phyloP scores from a whole-genome alignment of 2,113 vertebrate species.

The Ochotona curzoniae region DNA sequence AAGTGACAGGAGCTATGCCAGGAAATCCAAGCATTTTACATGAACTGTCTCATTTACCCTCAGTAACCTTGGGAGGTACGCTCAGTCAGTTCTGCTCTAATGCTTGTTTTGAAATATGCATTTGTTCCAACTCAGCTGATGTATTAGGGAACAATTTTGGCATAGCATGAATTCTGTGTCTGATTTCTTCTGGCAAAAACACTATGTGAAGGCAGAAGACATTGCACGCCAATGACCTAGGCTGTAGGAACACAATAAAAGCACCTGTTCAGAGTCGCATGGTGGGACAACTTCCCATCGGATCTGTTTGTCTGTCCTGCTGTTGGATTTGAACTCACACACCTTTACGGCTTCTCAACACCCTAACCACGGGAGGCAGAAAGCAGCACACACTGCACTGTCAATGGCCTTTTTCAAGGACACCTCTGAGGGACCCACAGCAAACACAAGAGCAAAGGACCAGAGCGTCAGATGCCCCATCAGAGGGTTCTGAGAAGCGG shows the following conservation, averaged over 20 bases:
- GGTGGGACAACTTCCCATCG: background rate
- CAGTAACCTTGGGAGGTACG: constrained; percentile 9
- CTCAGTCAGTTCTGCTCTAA: constrained; percentile 7
- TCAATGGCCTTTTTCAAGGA: background rate
- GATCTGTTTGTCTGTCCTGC: background rate
- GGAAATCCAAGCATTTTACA: constrained; percentile 20
- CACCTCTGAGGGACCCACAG: background rate
- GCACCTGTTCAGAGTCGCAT: background rate
- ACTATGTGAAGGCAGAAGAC: constrained; percentile 4
- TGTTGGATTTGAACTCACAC: background rate
- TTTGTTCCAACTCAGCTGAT: constrained; percentile 36
- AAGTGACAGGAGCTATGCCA: background rate
- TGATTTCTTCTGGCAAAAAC: constrained; percentile 36
- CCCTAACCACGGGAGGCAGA: background rate
- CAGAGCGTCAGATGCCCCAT: no score
- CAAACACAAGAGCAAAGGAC: no score
- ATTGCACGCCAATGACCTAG: background rate
- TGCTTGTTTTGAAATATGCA: constrained; percentile 43
- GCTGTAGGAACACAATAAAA: background rate
- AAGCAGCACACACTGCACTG: background rate
- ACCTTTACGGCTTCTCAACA: background rate
- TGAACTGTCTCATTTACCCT: background rate
- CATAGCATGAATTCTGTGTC: background rate
- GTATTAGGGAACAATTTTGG: background rate
- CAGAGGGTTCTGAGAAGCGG: no score